Evolutionary conservation across 2,113 vertebrate genomes (phyloP), one percentile per base, ranked within the genome.

Genomic region (Accipiter cooperii): DNA sequence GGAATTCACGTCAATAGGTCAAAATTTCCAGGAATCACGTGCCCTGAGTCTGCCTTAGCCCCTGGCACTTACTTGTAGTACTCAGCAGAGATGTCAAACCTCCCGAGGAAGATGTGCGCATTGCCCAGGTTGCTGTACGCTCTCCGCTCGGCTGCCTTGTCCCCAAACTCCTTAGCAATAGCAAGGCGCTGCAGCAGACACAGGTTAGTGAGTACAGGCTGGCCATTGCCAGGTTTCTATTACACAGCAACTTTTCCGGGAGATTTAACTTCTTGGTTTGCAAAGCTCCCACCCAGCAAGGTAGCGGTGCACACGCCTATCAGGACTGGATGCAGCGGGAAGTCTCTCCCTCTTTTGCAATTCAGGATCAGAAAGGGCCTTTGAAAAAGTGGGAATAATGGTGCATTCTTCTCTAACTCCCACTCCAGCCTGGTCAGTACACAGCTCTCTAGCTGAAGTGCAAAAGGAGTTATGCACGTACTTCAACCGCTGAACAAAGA

Each of bases 91-190:
- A 99, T 96, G 82, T 98, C 99, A 36, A 99, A 99, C 97, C 99
- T 98, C 76, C 99, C 99, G 26, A 99, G 98, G 98, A 99, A 99
- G 97, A 99, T 98, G 96, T 99, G 98, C 2, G 99, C 99, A 0
- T 99, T 99, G 63, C 99, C 99, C 49, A 99, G 98, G 96, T 99
- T 99, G 98, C 99, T 99, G 98, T 99, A 99, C 0, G 99, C 99
- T 66, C 99, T 96, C 75, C 99, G 96, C 95, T 99, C 99, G 0
- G 99, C 99, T 0, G 99, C 99, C 97, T 99, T 99, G 98, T 99
- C 99, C 81, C 99, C 99, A 54, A 99, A 99, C 93, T 99, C 99
- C 98, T 99, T 99, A 28, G 99, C 99, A 3, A 99, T 99, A 96
- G 99, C 99, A 20, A 99, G 98, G 85, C 99, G 98, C 99, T 99